Percentiles rank a stretch among this genome's conserved stretches.
Conservation (phyloP, 2,113 vertebrate genomes). For the Gymnocephalus cernua region DNA sequence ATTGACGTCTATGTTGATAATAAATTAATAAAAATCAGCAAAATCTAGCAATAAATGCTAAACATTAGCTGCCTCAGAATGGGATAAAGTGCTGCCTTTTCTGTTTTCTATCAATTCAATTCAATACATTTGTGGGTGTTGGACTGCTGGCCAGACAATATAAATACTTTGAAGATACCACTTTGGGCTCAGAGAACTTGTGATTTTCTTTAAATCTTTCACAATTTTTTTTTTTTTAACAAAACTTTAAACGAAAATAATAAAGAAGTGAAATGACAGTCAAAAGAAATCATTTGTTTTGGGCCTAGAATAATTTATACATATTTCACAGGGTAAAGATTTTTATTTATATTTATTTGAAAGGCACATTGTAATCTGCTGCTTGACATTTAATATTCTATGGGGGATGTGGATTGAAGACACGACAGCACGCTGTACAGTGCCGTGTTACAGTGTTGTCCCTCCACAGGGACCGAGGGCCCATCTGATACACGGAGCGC, state of each 20-base stretch:
- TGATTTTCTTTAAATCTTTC: background rate
- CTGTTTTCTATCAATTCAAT: background rate
- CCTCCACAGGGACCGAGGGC: slow-evolving; percentile 73
- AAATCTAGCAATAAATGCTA: background rate
- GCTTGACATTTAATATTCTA: slow-evolving; percentile 80
- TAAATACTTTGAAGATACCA: background rate
- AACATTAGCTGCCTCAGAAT: background rate
- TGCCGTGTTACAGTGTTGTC: slow-evolving; percentile 79
- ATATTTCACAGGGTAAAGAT: slow-evolving; percentile 27
- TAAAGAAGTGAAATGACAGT: background rate
- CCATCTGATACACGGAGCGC: slow-evolving; percentile 77
- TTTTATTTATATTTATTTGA: slow-evolving; percentile 43
- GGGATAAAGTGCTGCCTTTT: background rate
- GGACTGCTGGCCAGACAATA: background rate
- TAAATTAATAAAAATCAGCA: slow-evolving; percentile 8
- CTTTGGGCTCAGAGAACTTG: background rate
- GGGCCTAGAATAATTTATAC: background rate
- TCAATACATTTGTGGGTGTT: background rate
- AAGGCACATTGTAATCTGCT: slow-evolving; percentile 68
- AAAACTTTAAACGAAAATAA: background rate
- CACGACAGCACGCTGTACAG: slow-evolving; percentile 69
- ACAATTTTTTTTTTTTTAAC: background rate
- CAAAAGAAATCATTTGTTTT: too few relatives aligned
- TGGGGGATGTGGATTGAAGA: slow-evolving; percentile 76
- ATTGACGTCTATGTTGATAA: background rate